A percentile compares a stretch with the other conserved stretches of the same genome.
Conservation (phyloP, 1,140 invertebrate species). For the Drosophila nasuta region DNA sequence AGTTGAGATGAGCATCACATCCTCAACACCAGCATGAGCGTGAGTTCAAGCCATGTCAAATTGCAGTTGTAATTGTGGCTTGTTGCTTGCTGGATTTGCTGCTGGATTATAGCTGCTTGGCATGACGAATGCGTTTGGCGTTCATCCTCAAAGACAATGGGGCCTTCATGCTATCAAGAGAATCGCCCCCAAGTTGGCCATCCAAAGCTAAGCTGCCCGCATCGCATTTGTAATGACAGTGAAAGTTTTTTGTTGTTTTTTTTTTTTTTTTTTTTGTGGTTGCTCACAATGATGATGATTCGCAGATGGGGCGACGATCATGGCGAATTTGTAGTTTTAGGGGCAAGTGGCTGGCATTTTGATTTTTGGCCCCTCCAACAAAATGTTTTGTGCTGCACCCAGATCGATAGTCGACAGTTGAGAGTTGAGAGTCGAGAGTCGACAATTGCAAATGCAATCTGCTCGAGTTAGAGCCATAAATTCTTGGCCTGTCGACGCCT, state of each 20-base stretch:
- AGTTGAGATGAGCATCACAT: slow-evolving; percentile 26
- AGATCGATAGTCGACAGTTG: not conserved
- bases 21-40: slow-evolving; percentile 10
- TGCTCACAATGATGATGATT: no score
- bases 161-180: slow-evolving; percentile 39
- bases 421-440: not conserved
- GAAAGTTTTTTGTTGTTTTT: slow-evolving; percentile 34
- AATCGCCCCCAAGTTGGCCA: slow-evolving; percentile 29
- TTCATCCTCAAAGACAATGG: slow-evolving; percentile 29
- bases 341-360: slow-evolving; percentile 20
- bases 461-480: slow-evolving; percentile 29
- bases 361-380: not conserved
- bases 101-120: slow-evolving; percentile 1
- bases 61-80: slow-evolving; percentile 16
- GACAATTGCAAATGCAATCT: slow-evolving; percentile 16
- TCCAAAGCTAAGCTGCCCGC: not conserved
- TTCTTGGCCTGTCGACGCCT: slow-evolving; percentile 38
- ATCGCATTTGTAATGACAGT: slow-evolving; percentile 18
- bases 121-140: slow-evolving; percentile 39
- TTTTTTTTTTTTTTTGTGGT: slow-evolving; percentile 4
- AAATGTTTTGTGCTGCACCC: slow-evolving; percentile 19
- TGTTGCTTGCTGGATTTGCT: not conserved
- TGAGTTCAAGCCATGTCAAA: slow-evolving; percentile 42
- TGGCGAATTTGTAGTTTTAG: not conserved
- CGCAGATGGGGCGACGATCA: slow-evolving; percentile 18